These are phyloP conservation scores for Siniperca scherzeri DNA, from an alignment of 2,797 vertebrate genomes.

Conservation along the genomic window DNA sequence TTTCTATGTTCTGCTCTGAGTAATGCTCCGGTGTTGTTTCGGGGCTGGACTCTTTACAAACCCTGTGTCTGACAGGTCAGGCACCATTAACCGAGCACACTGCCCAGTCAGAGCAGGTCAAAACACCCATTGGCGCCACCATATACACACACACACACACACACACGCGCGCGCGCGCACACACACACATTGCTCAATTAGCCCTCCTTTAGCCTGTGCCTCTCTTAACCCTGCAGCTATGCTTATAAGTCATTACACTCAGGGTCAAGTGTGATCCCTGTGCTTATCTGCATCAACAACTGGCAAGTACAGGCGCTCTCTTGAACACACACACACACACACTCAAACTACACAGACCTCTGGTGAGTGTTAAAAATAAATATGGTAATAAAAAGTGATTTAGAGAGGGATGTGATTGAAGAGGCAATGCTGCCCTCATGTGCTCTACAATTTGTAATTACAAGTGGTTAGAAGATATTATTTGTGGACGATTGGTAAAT, in stretches of 20 bases:
- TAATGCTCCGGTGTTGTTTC: constrained; percentile 11
- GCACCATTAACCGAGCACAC: constrained; percentile 79
- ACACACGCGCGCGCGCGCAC: constrained; percentile 39
- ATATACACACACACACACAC: constrained; percentile 42
- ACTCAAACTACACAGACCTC: constrained; percentile 13
- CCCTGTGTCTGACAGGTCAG: constrained; percentile 69
- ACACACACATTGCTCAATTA: constrained; percentile 81
- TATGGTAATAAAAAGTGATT: constrained; percentile 62
- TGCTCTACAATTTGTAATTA: constrained; percentile 61
- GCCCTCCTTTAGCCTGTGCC: constrained; percentile 71
- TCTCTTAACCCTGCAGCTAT: constrained; percentile 80
- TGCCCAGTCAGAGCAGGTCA: constrained; percentile 76
- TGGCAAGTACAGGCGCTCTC: constrained; percentile 55
- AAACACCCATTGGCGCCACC: constrained; percentile 69
- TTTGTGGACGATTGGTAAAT: constrained; percentile 51
- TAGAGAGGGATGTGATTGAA: constrained; percentile 49
- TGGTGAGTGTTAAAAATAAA: constrained; percentile 31
- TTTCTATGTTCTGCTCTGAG: constrained; percentile 29
- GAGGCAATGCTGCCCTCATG: constrained; percentile 79
- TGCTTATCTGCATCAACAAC: constrained; percentile 80
- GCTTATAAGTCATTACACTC: constrained; percentile 82
- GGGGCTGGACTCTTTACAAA: constrained; percentile 20
- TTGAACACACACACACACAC: constrained; percentile 19
- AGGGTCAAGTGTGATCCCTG: constrained; percentile 83
- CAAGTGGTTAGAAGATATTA: constrained; percentile 42